Percentiles rank a stretch among this genome's conserved stretches.
These are phyloP conservation scores for Catostomus latipinnis DNA, from an alignment of 2,797 vertebrate genomes.

Conservation along the genomic window DNA sequence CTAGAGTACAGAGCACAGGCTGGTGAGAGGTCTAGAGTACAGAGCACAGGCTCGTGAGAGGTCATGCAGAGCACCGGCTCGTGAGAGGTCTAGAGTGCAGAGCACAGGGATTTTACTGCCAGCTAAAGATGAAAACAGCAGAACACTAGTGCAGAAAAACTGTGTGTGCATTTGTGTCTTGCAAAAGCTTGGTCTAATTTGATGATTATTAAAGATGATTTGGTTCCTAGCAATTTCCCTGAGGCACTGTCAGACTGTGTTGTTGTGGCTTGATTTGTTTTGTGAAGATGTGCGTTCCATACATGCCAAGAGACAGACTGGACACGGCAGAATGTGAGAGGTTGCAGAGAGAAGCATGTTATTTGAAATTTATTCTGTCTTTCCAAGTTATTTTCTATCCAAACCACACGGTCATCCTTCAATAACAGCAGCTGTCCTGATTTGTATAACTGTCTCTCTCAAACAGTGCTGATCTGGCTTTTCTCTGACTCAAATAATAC, in stretches of 20 bases:
- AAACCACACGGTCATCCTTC: conserved; percentile 14
- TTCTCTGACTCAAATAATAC: background rate
- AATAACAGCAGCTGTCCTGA: conserved; percentile 10
- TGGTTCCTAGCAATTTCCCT: background rate
- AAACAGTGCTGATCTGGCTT: background rate
- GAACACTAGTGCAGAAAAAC: background rate
- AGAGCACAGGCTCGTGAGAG: background rate
- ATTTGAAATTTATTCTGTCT: conserved; percentile 4
- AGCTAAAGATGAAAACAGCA: too few species aligned
- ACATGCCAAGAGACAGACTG: conserved; percentile 15
- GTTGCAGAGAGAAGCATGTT: conserved; percentile 21
- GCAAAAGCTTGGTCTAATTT: background rate
- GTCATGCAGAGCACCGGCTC: background rate
- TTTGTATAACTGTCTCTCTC: background rate
- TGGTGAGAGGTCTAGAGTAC: background rate
- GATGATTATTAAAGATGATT: background rate
- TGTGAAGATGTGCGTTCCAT: background rate
- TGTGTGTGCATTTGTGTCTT: background rate
- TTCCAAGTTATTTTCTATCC: conserved; percentile 20
- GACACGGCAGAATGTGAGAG: conserved; percentile 26
- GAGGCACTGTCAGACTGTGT: background rate
- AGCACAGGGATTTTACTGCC: background rate
- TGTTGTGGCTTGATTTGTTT: background rate
- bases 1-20: background rate
- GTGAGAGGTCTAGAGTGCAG: background rate